phyloP scores from a whole-genome alignment of 2,113 vertebrate species.

The Hystrix brachyura region DNA sequence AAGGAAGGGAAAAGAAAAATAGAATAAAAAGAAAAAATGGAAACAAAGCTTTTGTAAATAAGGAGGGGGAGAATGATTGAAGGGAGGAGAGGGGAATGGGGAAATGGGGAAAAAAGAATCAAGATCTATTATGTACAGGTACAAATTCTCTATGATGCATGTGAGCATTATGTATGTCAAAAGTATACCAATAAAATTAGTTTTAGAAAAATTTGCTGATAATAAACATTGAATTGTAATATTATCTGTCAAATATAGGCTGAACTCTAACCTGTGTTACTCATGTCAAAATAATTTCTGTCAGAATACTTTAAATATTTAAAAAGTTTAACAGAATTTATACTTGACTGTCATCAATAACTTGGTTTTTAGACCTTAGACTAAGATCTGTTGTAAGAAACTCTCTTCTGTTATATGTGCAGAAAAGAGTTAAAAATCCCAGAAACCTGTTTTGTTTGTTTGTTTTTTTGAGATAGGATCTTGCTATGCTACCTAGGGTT shows the following conservation, averaged over 20 bases:
- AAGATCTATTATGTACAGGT: no score
- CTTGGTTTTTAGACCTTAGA: slow-evolving; percentile 15
- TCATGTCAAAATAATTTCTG: slow-evolving; percentile 37
- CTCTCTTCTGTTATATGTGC: neutral
- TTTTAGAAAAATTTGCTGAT: neutral
- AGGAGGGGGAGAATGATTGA: no score
- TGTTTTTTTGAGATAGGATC: neutral
- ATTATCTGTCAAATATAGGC: slow-evolving; percentile 3
- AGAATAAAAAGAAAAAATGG: no score
- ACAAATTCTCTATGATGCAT: no score
- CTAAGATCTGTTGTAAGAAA: slow-evolving; percentile 34
- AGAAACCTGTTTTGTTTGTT: neutral
- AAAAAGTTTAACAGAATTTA: slow-evolving; percentile 7
- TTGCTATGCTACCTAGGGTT: neutral
- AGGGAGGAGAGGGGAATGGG: no score
- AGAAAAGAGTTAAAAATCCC: slow-evolving; percentile 42
- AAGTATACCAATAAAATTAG: no score
- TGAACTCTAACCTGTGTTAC: neutral
- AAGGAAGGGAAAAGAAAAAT: no score
- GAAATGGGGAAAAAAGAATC: no score
- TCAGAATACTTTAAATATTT: neutral
- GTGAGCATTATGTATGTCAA: no score
- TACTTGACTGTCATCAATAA: slow-evolving; percentile 33
- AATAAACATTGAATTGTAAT: neutral
- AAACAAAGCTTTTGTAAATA: no score